Conservation (phyloP, 2,797 vertebrate species). For the Gymnothorax reevesii region DNA sequence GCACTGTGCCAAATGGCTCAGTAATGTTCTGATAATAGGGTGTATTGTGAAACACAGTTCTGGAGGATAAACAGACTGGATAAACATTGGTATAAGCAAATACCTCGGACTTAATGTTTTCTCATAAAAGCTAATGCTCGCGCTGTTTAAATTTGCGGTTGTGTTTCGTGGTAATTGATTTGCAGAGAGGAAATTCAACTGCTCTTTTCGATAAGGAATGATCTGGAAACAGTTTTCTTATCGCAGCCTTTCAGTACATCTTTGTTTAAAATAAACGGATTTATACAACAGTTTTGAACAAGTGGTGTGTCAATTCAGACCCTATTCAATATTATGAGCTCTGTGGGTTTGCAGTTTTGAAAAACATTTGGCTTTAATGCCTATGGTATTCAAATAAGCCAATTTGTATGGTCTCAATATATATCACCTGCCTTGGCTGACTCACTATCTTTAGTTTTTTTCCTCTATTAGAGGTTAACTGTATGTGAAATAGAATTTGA, state of each 20-base stretch:
- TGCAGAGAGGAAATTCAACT: slow-evolving; percentile 57
- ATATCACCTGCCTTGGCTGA: not conserved
- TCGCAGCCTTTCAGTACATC: slow-evolving; percentile 44
- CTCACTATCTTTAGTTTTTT: not conserved
- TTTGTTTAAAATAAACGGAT: slow-evolving; percentile 8
- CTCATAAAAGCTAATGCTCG: slow-evolving; percentile 60
- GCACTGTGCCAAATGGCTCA: slow-evolving; percentile 51
- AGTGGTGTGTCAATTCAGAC: not conserved
- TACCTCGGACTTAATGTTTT: slow-evolving; percentile 54
- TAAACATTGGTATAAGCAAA: slow-evolving; percentile 61
- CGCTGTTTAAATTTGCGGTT: slow-evolving; percentile 62
- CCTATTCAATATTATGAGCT: too few species aligned
- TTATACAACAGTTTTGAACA: not conserved
- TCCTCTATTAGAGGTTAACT: slow-evolving; percentile 20
- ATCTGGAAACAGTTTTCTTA: slow-evolving; percentile 54
- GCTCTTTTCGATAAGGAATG: slow-evolving; percentile 61
- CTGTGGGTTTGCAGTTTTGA: not conserved
- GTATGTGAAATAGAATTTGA: slow-evolving; percentile 19
- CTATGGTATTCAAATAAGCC: not conserved
- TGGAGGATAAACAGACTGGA: slow-evolving; percentile 57
- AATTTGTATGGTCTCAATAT: slow-evolving; percentile 1
- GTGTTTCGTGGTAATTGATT: slow-evolving; percentile 67
- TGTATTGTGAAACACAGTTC: slow-evolving; percentile 39
- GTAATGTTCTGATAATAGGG: slow-evolving; percentile 52
- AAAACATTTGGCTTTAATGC: not conserved